Evolutionary conservation across 2,113 vertebrate species (phyloP).

Genomic region (Emydura subglobosa): DNA sequence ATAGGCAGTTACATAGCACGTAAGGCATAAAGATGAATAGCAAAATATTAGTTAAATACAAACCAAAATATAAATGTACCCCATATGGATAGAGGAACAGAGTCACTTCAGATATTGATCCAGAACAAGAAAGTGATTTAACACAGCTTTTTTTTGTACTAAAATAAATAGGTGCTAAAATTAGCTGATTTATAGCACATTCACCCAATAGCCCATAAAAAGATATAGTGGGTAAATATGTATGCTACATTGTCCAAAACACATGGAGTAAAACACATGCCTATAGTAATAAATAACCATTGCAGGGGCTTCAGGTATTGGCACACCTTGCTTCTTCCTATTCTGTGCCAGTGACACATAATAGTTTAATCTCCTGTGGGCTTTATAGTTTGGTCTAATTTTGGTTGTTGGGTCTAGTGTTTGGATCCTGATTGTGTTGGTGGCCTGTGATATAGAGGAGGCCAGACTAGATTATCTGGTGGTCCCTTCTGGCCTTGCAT

Average conservation of each 20-base stretch:
- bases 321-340: neutral
- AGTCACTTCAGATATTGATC: neutral
- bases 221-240: neutral
- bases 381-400: neutral
- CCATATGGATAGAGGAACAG: neutral
- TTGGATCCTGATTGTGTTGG: neutral
- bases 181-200: fast-evolving
- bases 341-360: neutral
- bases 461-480: neutral
- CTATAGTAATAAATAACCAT: neutral
- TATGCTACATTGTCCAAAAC: neutral
- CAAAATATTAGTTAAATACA: neutral
- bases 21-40: neutral
- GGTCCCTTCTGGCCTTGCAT: neutral
- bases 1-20: neutral
- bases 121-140: neutral
- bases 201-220: neutral
- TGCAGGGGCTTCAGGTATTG: neutral
- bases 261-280: neutral
- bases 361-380: neutral
- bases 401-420: neutral
- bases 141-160: neutral
- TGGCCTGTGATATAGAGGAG: neutral
- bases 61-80: neutral
- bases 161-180: neutral